Evolutionary conservation across 2,888 invertebrate species (phyloP), one percentile per base, ranked within the genome.

Genomic region (Scaptomyza polygonia): DNA sequence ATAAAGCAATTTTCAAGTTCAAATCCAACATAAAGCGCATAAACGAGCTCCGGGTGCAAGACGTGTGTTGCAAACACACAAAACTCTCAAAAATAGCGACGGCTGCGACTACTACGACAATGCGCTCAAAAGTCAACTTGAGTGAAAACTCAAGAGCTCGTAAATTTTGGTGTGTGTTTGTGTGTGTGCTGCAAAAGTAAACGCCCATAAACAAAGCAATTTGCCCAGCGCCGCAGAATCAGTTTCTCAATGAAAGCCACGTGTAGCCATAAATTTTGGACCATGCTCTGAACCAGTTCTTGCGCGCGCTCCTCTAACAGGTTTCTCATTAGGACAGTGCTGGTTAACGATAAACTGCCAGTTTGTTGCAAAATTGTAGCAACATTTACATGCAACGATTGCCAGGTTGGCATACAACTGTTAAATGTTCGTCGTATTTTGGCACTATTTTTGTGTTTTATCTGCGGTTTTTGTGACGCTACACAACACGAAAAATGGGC

Each of bases 201-300:
- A 90, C 90, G 90, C 91, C 91, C 91, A 91, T 91, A 91, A 91
- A 91, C 89, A 90, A 91, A 88, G 66, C 72, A 70, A 63, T 86
- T 88, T 84, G 78, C 75, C 67, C 59, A 74, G 65, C 47, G 77
- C 67, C 55, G 59, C 58, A 59, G 72, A 79, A 65, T 67, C 69
- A 52, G 80, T 80, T 88, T 78, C 88, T 85, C 86, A 85, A 88
- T 85, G 85, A 85, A 87, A 74, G 67, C 77, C 89, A 87, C 87
- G 87, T 87, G 87, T 74, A 75, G 83, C 70, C 65, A 86, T 85
- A 87, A 88, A 85, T 89, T 77, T 36, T 36, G 49, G 18, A 16
- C 42, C 34, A 40, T 53, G 62, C 59, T 67, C 51, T 85, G 84
- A 72, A 81, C 85, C 77, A 77, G 79, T 73, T 84, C 66, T 57